Evolutionary conservation across 35 echinoderm and acorn worm species (phyloP).

Genomic region (Apostichopus parvimensis): DNA sequence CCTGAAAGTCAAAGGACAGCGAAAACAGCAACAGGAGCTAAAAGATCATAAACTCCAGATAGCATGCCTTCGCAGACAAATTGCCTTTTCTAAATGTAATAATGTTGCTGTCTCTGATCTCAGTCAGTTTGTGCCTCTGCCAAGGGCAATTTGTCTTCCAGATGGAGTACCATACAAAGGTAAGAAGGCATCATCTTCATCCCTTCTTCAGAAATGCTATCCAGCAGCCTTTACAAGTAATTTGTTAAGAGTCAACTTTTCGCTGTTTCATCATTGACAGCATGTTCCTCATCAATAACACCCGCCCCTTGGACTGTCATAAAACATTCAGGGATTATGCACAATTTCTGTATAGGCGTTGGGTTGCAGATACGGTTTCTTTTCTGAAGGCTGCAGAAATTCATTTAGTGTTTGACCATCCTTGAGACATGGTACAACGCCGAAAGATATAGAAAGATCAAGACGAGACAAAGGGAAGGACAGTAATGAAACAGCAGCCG

Average conservation of each 20-base stretch:
- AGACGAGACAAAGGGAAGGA: constrained; percentile 34
- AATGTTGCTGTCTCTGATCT: constrained; percentile 29
- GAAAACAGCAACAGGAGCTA: constrained; percentile 11
- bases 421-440: constrained; percentile 30
- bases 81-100: constrained; percentile 33
- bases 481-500: not conserved
- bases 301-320: constrained; percentile 28
- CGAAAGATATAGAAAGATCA: constrained; percentile 27
- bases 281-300: constrained; percentile 48
- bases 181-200: constrained; percentile 1
- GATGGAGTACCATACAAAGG: constrained; percentile 53
- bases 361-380: constrained; percentile 22
- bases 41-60: constrained; percentile 47
- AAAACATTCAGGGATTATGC: constrained; percentile 32
- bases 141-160: constrained; percentile 49
- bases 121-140: constrained; percentile 39
- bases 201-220: constrained; percentile 26
- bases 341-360: not conserved
- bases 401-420: constrained; percentile 43
- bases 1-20: constrained; percentile 1
- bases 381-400: constrained; percentile 27
- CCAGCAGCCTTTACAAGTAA: constrained; percentile 14
- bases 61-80: constrained; percentile 35
- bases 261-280: constrained; percentile 21
- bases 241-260: not conserved